These are phyloP conservation scores for Forpus xanthops DNA, from an alignment of 2,797 vertebrate species.

Conservation along the genomic window DNA sequence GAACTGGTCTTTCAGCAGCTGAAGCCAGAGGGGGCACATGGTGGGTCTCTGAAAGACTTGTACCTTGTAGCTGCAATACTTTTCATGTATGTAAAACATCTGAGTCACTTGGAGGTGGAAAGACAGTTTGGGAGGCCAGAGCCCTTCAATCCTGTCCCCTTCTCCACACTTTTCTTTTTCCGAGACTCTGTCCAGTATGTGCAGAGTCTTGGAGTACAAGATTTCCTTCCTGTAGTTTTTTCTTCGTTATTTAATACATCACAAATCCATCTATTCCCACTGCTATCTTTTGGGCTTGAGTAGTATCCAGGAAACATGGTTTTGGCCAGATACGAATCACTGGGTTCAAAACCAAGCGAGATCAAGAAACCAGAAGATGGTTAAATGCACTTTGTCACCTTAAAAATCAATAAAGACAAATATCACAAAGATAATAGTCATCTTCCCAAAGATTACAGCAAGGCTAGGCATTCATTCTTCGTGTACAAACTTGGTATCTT, in stretches of 20 bases:
- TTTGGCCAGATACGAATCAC: not conserved
- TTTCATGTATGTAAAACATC: not conserved
- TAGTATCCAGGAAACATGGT: not conserved
- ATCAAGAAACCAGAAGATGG: not conserved
- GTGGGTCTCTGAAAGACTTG: not conserved
- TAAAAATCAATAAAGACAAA: not conserved
- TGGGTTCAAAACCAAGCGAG: not conserved
- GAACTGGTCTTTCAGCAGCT: not conserved
- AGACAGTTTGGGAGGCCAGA: not conserved
- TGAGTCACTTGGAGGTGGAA: not conserved
- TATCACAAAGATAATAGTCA: not conserved
- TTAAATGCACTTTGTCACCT: not conserved
- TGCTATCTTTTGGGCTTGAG: not conserved
- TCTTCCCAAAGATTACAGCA: not conserved
- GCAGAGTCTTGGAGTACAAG: not conserved
- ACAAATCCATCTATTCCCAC: not conserved
- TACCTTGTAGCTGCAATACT: not conserved
- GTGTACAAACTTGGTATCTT: not conserved
- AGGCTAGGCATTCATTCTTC: not conserved
- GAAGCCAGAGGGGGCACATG: not conserved
- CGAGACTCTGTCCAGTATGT: not conserved
- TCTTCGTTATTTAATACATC: not conserved
- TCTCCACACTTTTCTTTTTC: not conserved
- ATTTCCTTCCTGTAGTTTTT: not conserved
- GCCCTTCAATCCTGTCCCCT: accelerated